A percentile compares a stretch with the other conserved stretches of the same genome.
Evolutionary conservation across 1,140 invertebrate genomes (phyloP).

Genomic region (Lepidurus packardi): DNA sequence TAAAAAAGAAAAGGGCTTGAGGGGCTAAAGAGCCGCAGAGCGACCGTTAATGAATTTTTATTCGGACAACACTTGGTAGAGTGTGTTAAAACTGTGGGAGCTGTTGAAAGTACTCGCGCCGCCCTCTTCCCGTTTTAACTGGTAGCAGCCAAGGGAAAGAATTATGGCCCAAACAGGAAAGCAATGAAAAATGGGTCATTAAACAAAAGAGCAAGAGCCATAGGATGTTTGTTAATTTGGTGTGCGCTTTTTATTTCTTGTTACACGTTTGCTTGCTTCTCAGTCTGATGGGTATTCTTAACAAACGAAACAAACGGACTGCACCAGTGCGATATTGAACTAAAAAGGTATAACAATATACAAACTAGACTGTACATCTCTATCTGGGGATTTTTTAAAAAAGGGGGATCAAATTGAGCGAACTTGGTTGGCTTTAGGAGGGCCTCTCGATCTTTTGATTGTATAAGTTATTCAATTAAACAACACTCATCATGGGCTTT

Average conservation of each 20-base stretch:
- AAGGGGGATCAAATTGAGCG: neutral
- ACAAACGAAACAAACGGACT: neutral
- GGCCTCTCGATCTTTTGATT: slow-evolving; percentile 18
- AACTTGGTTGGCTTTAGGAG: slow-evolving; percentile 7
- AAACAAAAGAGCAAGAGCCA: neutral
- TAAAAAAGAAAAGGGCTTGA: neutral
- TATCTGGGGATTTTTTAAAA: neutral
- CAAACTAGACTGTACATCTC: slow-evolving; percentile 15
- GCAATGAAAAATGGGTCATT: neutral
- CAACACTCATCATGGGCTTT: neutral
- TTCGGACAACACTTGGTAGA: neutral
- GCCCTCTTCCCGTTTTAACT: too few species aligned
- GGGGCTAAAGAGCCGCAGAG: neutral
- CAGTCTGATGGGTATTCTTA: neutral
- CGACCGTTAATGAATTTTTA: neutral
- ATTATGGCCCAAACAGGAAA: neutral
- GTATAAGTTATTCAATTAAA: slow-evolving; percentile 11
- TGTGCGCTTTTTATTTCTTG: slow-evolving; percentile 11
- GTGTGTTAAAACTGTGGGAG: neutral
- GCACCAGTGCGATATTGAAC: neutral
- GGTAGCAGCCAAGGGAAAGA: neutral
- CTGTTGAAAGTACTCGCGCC: neutral
- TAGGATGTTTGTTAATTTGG: neutral
- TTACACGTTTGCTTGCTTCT: neutral
- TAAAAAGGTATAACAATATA: neutral